These are phyloP conservation scores for Bradypodion pumilum DNA, from an alignment of 2,797 vertebrate genomes.

Conservation along the genomic window DNA sequence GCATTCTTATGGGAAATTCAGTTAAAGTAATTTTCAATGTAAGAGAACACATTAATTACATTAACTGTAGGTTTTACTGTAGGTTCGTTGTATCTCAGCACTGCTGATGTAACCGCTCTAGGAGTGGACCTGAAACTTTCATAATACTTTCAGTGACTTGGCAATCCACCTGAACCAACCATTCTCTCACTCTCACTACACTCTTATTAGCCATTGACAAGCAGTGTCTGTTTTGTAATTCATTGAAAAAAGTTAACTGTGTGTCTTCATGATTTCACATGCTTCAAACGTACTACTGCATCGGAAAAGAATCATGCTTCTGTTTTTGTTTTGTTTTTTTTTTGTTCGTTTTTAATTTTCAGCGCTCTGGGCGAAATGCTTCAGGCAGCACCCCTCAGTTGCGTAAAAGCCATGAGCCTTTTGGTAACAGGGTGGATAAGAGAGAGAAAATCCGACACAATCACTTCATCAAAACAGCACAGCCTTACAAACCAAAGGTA, in stretches of 20 bases:
- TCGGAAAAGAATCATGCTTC: background rate
- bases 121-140: background rate
- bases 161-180: background rate
- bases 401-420: conserved; percentile 91
- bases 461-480: conserved; percentile 98
- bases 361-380: conserved; percentile 91
- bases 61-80: background rate
- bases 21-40: too few relatives aligned
- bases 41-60: too few relatives aligned
- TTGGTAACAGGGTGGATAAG: conserved; percentile 96
- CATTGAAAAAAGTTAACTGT: background rate
- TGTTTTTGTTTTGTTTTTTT: background rate
- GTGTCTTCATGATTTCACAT: background rate
- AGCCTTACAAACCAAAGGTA: conserved; percentile 98
- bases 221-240: background rate
- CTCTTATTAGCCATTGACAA: background rate
- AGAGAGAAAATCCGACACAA: conserved; percentile 98
- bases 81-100: background rate
- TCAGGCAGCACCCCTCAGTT: conserved; percentile 86
- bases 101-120: background rate
- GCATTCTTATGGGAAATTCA: too few relatives aligned
- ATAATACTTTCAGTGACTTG: background rate
- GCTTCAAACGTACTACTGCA: background rate
- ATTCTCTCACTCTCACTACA: background rate
- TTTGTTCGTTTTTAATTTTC: conserved; percentile 37